phyloP scores from a whole-genome alignment of 2,888 invertebrate species.

The Apamea sordens region DNA sequence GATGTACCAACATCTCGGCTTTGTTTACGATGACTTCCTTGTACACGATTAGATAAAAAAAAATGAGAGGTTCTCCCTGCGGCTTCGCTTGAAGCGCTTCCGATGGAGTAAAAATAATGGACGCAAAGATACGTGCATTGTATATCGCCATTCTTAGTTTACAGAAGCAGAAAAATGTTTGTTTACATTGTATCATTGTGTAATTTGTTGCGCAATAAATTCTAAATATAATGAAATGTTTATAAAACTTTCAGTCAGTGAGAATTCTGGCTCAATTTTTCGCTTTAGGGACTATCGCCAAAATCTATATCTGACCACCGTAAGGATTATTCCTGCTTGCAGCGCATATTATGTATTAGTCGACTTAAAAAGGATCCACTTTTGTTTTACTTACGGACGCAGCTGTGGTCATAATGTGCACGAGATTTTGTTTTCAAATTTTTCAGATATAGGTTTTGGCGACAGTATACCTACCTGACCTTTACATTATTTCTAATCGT shows the following conservation, averaged over 20 bases:
- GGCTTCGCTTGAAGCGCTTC: slow-evolving; percentile 37
- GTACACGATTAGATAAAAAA: slow-evolving; percentile 64
- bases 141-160: background rate
- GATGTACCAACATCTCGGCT: slow-evolving; percentile 74
- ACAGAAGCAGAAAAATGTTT: background rate
- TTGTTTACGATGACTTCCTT: slow-evolving; percentile 72
- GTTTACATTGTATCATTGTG: background rate
- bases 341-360: too few relatives aligned
- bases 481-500: background rate
- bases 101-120: slow-evolving; percentile 9
- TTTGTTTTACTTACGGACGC: too few relatives aligned
- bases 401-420: too few relatives aligned
- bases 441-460: too few relatives aligned
- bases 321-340: too few relatives aligned
- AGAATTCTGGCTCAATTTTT: background rate
- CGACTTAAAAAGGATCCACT: too few relatives aligned
- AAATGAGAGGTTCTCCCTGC: slow-evolving; percentile 19
- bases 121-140: background rate
- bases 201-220: too few relatives aligned
- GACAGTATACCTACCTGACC: too few relatives aligned
- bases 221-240: background rate
- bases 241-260: background rate
- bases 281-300: background rate
- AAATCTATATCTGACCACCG: too few relatives aligned
- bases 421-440: too few relatives aligned